These are phyloP conservation scores for Eidolon dupreanum DNA, from an alignment of 2,797 vertebrate species.

Conservation along the genomic window DNA sequence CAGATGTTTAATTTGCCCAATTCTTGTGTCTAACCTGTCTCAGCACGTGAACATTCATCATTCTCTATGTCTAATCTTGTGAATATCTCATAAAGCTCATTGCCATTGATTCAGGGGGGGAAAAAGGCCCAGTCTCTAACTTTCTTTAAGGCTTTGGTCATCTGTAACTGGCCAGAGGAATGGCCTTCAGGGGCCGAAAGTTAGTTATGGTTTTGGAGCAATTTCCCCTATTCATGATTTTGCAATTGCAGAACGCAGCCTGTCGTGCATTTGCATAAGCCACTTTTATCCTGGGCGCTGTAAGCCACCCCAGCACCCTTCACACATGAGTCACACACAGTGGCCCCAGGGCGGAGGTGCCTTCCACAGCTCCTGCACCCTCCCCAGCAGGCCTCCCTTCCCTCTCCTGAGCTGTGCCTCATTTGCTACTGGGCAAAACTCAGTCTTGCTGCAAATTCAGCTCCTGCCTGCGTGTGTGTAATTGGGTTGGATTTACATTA, in stretches of 20 bases:
- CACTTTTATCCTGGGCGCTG: conserved; percentile 20
- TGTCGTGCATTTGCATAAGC: conserved; percentile 63
- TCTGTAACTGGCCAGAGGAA: conserved; percentile 51
- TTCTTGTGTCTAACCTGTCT: neutral
- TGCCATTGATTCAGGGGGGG: neutral
- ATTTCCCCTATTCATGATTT: conserved; percentile 62
- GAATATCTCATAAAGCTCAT: neutral
- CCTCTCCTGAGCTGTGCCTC: conserved; percentile 56
- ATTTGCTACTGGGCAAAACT: conserved; percentile 72
- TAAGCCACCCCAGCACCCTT: neutral
- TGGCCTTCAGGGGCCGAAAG: neutral
- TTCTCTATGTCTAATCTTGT: neutral
- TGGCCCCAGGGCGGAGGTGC: neutral
- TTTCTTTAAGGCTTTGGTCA: conserved; percentile 42
- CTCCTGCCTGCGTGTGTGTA: conserved; percentile 72
- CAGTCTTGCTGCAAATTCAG: conserved; percentile 81
- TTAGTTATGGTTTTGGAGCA: neutral
- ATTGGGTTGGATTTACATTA: conserved; percentile 84
- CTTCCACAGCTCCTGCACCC: neutral
- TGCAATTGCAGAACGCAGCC: conserved; percentile 20
- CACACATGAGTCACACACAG: conserved; percentile 12
- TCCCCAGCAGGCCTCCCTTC: neutral
- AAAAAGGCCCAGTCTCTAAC: neutral
- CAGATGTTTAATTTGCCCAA: neutral
- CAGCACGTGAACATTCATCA: neutral